A percentile compares a stretch with the other conserved stretches of the same genome.
These are phyloP conservation scores for Notodonta dromedarius DNA, from an alignment of 2,888 invertebrate species.

Conservation along the genomic window DNA sequence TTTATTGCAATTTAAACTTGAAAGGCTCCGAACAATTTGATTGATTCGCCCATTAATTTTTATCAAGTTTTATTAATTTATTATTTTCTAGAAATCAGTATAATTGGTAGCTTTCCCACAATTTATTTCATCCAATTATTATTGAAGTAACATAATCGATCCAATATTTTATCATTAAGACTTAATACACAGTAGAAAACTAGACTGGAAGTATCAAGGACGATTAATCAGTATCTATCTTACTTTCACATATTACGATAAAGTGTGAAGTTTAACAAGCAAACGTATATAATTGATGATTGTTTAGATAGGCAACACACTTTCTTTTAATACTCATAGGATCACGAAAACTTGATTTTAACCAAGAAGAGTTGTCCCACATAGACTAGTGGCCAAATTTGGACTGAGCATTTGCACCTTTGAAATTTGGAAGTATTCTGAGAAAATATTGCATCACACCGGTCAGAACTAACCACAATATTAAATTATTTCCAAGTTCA, in stretches of 20 bases:
- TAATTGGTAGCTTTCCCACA: conserved; percentile 7
- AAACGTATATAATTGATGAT: background rate
- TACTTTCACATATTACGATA: background rate
- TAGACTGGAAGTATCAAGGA: background rate
- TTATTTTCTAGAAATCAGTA: conserved; percentile 4
- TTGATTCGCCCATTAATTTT: background rate
- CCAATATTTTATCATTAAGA: conserved; percentile 7
- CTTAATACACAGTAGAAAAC: conserved; percentile 1
- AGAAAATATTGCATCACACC: background rate
- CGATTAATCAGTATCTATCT: background rate
- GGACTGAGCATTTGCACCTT: background rate
- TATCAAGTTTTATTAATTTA: background rate
- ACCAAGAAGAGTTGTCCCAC: background rate
- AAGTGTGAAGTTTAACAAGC: background rate
- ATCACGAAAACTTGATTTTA: background rate
- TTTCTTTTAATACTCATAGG: background rate
- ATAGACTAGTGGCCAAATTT: background rate
- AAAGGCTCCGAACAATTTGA: conserved; percentile 1
- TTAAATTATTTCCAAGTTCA: no score
- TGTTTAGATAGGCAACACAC: background rate
- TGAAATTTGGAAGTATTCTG: background rate
- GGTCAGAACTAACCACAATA: background rate
- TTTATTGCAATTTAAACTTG: background rate
- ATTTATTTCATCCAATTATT: background rate
- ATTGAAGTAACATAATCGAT: conserved; percentile 7